phyloP scores from a whole-genome alignment of 2,797 vertebrate species.

The Anolis apletophallus region DNA sequence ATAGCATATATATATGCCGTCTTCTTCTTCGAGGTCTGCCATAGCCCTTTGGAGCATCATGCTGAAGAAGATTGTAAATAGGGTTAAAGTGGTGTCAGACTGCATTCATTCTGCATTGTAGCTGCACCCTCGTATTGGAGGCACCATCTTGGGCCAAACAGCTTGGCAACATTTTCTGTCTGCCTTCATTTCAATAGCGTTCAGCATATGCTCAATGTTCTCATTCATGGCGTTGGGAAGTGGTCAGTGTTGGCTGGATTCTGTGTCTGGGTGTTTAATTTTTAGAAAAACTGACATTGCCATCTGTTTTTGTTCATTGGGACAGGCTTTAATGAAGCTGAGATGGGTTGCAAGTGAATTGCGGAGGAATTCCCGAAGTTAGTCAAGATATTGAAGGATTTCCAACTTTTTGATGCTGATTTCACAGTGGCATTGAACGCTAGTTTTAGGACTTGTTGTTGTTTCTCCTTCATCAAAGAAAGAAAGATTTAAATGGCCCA shows the following conservation, averaged over 20 bases:
- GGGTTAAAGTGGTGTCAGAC: no score
- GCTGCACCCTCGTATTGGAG: no score
- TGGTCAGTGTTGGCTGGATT: not conserved
- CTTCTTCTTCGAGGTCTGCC: no score
- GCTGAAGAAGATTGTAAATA: no score
- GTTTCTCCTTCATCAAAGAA: no score
- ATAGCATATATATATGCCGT: no score
- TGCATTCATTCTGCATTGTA: not conserved
- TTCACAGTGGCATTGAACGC: not conserved
- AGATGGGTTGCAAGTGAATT: not conserved
- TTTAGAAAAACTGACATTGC: not conserved
- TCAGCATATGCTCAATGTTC: not conserved
- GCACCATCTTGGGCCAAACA: not conserved
- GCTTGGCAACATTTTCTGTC: not conserved
- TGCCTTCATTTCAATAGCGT: not conserved
- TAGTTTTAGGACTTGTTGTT: not conserved
- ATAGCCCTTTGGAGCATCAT: no score
- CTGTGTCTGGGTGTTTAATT: not conserved
- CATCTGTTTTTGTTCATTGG: no score
- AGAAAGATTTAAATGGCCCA: no score
- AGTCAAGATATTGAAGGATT: not conserved
- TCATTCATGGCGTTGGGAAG: not conserved
- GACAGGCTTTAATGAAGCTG: not conserved
- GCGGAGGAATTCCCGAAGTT: not conserved
- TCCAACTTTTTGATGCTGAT: not conserved